Percentiles rank a stretch among this genome's conserved stretches.
These are phyloP conservation scores for Ephydatia muelleri DNA, from an alignment of 37 sponge, comb jelly and placozoan species.

Conservation along the genomic window DNA sequence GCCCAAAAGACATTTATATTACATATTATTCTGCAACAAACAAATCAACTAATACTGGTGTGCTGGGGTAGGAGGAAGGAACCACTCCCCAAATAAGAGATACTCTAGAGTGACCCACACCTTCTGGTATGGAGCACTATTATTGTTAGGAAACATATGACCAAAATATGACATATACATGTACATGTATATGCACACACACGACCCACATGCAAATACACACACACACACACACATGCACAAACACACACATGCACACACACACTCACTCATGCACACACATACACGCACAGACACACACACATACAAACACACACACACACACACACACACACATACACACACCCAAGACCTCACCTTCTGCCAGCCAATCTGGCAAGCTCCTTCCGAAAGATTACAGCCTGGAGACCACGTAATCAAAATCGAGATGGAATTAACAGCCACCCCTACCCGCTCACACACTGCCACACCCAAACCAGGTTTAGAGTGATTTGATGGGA, in stretches of 20 bases:
- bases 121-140: no score
- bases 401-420: constrained; percentile 75
- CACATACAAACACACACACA: background rate
- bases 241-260: background rate
- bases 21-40: no score
- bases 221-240: constrained; percentile 22
- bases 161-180: background rate
- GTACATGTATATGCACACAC: background rate
- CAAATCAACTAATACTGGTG: no score
- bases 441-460: constrained; percentile 71
- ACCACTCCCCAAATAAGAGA: no score
- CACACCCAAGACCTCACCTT: constrained; percentile 29
- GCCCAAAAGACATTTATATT: no score
- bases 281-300: background rate
- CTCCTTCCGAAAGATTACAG: constrained; percentile 70
- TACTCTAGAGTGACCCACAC: no score
- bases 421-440: constrained; percentile 28
- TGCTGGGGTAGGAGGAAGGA: no score
- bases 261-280: no score
- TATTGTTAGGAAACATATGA: background rate
- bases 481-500: constrained; percentile 61
- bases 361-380: constrained; percentile 84
- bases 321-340: background rate
- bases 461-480: constrained; percentile 56
- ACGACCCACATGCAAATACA: background rate